Conservation (phyloP, 2,888 invertebrate genomes). For the Hyles lineata region DNA sequence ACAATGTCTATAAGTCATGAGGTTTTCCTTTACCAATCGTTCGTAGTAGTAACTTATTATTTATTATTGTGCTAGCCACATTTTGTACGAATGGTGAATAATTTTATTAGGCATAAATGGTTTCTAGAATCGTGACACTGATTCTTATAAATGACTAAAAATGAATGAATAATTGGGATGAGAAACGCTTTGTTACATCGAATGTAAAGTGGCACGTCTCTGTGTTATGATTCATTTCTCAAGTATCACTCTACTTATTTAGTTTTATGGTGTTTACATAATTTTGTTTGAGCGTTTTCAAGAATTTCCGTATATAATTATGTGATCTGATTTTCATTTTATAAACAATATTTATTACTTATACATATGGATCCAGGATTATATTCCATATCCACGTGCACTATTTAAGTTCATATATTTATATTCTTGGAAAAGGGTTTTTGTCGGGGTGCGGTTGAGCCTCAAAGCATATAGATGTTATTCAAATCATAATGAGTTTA, state of each 20-base stretch:
- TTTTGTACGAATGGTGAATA: neutral
- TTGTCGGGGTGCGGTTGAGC: too few species aligned
- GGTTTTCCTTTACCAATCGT: neutral
- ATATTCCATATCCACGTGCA: too few species aligned
- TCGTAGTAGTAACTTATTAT: neutral
- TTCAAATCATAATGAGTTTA: too few species aligned
- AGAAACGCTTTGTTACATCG: neutral
- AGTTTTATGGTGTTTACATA: conserved; percentile 14
- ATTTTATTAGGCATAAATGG: neutral
- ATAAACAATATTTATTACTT: too few species aligned
- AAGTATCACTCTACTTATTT: neutral
- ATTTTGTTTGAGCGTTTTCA: conserved; percentile 19
- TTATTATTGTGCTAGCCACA: neutral
- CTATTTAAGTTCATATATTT: too few species aligned
- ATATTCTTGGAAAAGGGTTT: too few species aligned
- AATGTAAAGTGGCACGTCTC: neutral
- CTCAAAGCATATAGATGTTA: too few species aligned
- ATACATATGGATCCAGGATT: too few species aligned
- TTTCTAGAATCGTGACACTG: neutral
- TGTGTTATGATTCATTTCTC: conserved; percentile 5
- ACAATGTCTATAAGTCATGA: neutral
- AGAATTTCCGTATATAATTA: conserved; percentile 1
- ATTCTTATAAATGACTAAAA: neutral
- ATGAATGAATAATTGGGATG: conserved; percentile 13
- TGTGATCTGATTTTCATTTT: neutral